Evolutionary conservation across 92 coral and sea anemone genomes (phyloP).

Genomic region (Zoanthus solanderi): DNA sequence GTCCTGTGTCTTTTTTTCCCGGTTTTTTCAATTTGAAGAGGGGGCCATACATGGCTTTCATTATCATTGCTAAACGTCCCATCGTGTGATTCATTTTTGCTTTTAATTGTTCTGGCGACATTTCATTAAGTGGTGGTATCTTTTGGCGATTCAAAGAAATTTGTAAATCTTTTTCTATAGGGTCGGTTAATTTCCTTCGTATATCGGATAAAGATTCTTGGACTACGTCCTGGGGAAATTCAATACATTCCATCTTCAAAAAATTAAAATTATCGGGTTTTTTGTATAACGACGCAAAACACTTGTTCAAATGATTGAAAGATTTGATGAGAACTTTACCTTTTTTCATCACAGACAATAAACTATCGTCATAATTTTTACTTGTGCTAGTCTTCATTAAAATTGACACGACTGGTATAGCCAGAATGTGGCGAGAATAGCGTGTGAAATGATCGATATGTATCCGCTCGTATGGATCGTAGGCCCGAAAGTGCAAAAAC

Average conservation of each 20-base stretch:
- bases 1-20: not conserved
- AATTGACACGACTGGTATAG: not conserved
- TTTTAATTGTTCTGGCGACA: not conserved
- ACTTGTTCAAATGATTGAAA: not conserved
- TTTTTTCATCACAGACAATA: not conserved
- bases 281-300: not conserved
- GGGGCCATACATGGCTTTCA: not conserved
- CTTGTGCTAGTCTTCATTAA: not conserved
- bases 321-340: not conserved
- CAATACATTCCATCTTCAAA: no score
- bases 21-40: not conserved
- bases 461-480: not conserved
- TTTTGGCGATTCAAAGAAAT: not conserved
- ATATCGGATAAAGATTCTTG: not conserved
- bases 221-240: not conserved
- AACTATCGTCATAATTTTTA: not conserved
- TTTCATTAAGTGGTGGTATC: not conserved
- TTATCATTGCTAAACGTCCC: not conserved
- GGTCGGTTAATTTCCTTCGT: not conserved
- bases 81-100: not conserved
- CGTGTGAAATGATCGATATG: no score
- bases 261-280: not conserved
- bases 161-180: not conserved
- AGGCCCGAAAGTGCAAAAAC: not conserved
- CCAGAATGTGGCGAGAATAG: no score